Conservation (phyloP, 2,797 vertebrate genomes). For the Oryzias sinensis region DNA sequence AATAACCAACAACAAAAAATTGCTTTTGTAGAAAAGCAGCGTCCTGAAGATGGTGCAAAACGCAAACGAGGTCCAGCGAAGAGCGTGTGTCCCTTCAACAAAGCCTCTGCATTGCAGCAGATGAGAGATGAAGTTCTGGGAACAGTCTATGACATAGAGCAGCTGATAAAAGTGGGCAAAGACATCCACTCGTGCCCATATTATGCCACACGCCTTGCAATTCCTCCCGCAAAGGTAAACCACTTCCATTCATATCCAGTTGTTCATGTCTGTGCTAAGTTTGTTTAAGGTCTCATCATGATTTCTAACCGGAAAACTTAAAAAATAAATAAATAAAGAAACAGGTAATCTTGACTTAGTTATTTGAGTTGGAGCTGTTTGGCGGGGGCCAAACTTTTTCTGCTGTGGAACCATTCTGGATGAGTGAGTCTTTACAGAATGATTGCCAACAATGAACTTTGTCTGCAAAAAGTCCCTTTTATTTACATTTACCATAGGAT, state of each 20-base stretch:
- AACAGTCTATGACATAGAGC: constrained; percentile 89
- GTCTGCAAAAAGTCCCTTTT: too few species aligned
- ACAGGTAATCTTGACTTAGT: too few species aligned
- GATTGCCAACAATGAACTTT: too few species aligned
- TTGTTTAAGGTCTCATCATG: neutral
- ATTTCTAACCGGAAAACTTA: neutral
- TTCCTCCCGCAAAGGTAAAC: constrained; percentile 89
- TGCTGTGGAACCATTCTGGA: too few species aligned
- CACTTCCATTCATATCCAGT: neutral
- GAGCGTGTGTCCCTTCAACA: constrained; percentile 80
- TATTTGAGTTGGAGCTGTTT: too few species aligned
- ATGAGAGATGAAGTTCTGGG: constrained; percentile 87
- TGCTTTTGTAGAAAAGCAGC: constrained; percentile 57
- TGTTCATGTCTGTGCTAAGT: neutral
- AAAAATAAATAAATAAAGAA: too few species aligned
- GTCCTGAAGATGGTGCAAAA: constrained; percentile 69
- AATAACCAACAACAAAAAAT: neutral
- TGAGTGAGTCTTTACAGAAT: too few species aligned
- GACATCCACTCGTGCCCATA: constrained; percentile 88
- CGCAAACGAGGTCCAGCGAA: constrained; percentile 69
- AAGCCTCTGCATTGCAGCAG: constrained; percentile 82
- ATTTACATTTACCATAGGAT: too few species aligned
- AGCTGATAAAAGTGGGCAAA: constrained; percentile 85
- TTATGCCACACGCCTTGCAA: constrained; percentile 85
- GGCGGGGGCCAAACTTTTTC: too few species aligned